A percentile compares a stretch with the other conserved stretches of the same genome.
phyloP scores from a whole-genome alignment of 2,888 invertebrate genomes.

The Chymomyza caudatula region DNA sequence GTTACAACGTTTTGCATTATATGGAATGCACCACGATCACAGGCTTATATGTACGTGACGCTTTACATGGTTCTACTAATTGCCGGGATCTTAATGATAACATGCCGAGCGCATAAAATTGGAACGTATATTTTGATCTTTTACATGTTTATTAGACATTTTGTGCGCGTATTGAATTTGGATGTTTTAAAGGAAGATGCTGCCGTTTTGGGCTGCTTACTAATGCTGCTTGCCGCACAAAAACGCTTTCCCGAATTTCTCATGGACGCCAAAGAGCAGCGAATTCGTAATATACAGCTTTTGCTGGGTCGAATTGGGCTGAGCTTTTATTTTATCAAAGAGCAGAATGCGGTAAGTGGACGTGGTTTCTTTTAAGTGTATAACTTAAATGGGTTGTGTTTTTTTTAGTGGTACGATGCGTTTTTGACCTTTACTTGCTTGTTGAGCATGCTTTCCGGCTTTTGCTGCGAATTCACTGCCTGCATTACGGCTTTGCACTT shows the following conservation, averaged over 20 bases:
- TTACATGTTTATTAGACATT: background rate
- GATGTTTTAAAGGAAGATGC: background rate
- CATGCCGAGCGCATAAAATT: background rate
- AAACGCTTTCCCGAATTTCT: background rate
- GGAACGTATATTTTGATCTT: background rate
- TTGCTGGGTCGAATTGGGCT: conserved; percentile 14
- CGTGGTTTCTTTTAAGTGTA: no score
- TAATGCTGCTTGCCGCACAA: conserved; percentile 26
- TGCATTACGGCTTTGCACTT: conserved; percentile 4
- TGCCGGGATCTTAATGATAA: background rate
- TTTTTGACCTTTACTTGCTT: background rate
- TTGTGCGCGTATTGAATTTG: background rate
- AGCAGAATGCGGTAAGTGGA: conserved; percentile 1
- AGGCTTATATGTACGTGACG: background rate
- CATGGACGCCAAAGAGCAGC: background rate
- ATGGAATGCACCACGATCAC: background rate
- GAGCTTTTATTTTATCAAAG: background rate
- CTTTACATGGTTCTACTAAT: background rate
- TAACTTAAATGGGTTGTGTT: no score
- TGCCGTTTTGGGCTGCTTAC: conserved; percentile 30
- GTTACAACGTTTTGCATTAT: background rate
- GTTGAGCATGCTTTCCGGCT: conserved; percentile 25
- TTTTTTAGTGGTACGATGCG: background rate
- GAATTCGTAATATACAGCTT: background rate
- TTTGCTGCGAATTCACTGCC: conserved; percentile 9